A percentile compares a stretch with the other conserved stretches of the same genome.
Evolutionary conservation across 1,140 invertebrate genomes (phyloP).

Genomic region (Drosophila parvula): DNA sequence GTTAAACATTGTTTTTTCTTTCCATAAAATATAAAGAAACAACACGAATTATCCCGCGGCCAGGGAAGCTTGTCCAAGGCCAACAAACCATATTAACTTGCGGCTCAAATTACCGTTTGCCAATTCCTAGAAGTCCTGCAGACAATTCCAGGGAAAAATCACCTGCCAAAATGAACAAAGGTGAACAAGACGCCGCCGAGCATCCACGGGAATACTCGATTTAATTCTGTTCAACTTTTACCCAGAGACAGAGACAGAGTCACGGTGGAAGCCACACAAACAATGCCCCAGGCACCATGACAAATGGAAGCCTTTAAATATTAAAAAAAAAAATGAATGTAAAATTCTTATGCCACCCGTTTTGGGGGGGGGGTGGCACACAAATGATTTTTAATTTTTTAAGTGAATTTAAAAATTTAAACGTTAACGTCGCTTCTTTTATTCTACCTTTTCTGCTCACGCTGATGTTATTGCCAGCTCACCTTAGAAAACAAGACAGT

Average conservation of each 20-base stretch:
- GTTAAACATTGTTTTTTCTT: neutral
- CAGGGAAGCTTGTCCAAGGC: neutral
- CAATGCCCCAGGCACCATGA: conserved; percentile 39
- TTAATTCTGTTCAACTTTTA: conserved; percentile 9
- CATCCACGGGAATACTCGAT: conserved; percentile 10
- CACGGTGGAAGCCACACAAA: conserved; percentile 15
- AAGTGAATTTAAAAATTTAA: conserved; percentile 82
- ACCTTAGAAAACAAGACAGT: conserved; percentile 21
- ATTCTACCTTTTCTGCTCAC: neutral
- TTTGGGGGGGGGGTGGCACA: neutral
- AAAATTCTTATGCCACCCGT: conserved; percentile 14
- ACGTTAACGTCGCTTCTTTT: conserved; percentile 24
- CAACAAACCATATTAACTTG: conserved; percentile 14
- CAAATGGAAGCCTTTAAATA: conserved; percentile 69
- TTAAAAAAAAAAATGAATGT: conserved; percentile 37
- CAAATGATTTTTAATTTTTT: conserved; percentile 67
- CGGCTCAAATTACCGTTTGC: conserved; percentile 25
- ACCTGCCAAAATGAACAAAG: conserved; percentile 19
- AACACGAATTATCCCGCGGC: neutral
- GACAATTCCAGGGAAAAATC: conserved; percentile 18
- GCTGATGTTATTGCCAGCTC: conserved; percentile 13
- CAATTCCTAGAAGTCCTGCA: conserved; percentile 17
- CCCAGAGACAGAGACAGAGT: conserved; percentile 2
- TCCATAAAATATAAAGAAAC: neutral
- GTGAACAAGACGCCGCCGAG: neutral